phyloP scores from a whole-genome alignment of 2,113 vertebrate genomes.

The Pantherophis guttatus region DNA sequence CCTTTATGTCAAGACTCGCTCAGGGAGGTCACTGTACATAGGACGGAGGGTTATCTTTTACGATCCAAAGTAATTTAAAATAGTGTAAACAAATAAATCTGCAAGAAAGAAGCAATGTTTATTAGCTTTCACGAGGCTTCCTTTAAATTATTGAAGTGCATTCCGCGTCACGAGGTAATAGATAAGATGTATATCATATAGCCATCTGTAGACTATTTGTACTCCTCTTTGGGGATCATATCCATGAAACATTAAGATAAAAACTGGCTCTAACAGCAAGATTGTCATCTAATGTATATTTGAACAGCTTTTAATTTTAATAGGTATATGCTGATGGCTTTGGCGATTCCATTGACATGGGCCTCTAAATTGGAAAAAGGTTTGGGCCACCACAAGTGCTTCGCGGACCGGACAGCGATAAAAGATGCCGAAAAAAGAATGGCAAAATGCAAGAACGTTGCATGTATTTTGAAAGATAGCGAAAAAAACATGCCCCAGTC shows the following conservation, averaged over 20 bases:
- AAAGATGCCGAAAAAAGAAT: background rate
- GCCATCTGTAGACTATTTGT: constrained; percentile 30
- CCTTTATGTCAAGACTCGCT: constrained; percentile 60
- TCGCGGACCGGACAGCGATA: background rate
- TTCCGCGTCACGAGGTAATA: background rate
- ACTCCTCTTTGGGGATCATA: constrained; percentile 18
- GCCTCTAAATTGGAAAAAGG: background rate
- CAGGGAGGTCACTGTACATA: constrained; percentile 65
- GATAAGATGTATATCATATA: constrained; percentile 48
- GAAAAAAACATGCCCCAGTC: background rate
- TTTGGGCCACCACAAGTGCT: background rate
- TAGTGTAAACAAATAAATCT: constrained; percentile 71
- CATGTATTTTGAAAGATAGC: background rate
- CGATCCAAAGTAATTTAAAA: constrained; percentile 64
- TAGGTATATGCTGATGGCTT: background rate
- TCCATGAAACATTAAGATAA: background rate
- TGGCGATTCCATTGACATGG: background rate
- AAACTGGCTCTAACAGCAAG: constrained; percentile 32
- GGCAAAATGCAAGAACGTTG: background rate
- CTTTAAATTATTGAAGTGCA: constrained; percentile 40
- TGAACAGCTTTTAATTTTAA: constrained; percentile 11
- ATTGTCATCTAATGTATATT: constrained; percentile 2
- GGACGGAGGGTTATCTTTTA: constrained; percentile 66
- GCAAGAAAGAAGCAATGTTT: constrained; percentile 58
- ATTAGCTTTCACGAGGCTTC: constrained; percentile 52